Percentiles rank a stretch among this genome's conserved stretches.
Conservation (phyloP, 2,888 invertebrate species). For the Zele albiditarsus region DNA sequence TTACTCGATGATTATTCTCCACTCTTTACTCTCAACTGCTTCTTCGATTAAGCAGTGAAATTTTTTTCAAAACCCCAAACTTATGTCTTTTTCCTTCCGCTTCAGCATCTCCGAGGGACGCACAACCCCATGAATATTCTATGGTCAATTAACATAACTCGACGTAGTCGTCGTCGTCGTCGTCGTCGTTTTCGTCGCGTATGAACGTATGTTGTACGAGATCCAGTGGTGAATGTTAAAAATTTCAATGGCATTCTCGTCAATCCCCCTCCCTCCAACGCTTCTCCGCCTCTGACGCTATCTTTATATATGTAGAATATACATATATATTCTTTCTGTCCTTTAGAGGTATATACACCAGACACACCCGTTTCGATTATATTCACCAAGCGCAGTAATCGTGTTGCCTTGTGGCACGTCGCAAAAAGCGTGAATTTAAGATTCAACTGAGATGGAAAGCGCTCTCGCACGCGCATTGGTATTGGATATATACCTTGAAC, state of each 20-base stretch:
- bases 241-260: conserved; percentile 11
- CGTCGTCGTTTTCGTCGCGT: not conserved
- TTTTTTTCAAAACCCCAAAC: conserved; percentile 26
- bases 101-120: not conserved
- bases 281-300: not conserved
- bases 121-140: conserved; percentile 42
- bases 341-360: not conserved
- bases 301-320: not conserved
- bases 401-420: conserved; percentile 12
- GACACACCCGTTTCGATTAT: conserved; percentile 39
- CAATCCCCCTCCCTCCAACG: not conserved
- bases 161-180: conserved; percentile 1
- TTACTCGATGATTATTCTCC: not conserved
- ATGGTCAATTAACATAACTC: conserved; percentile 42
- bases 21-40: not conserved
- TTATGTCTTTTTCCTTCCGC: not conserved
- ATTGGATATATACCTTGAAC: not conserved
- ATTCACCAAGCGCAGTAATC: conserved; percentile 26
- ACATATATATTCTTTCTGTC: not conserved
- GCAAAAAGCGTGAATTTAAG: conserved; percentile 28
- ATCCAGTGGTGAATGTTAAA: not conserved
- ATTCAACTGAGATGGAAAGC: conserved; percentile 16
- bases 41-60: conserved; percentile 41
- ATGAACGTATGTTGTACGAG: not conserved
- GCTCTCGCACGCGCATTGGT: not conserved